Conservation (phyloP, 1,140 invertebrate species). For the Parapsyche elsis region DNA sequence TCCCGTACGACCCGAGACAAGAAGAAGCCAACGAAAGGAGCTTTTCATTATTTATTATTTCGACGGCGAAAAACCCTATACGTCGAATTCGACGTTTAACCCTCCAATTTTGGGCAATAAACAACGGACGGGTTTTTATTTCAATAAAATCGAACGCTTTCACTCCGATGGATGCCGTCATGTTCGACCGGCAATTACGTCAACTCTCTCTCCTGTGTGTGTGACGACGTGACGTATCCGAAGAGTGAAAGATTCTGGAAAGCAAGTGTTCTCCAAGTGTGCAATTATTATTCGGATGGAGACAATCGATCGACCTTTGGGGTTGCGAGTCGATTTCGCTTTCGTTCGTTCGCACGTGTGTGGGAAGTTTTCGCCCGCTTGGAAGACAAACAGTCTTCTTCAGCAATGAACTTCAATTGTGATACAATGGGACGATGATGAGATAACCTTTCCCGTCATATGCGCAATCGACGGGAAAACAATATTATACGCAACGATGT, state of each 20-base stretch:
- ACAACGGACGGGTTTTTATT: not conserved
- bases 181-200: too few relatives aligned
- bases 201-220: too few relatives aligned
- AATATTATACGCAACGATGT: too few relatives aligned
- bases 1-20: not conserved
- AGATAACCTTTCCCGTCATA: conserved; percentile 9
- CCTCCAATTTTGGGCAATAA: conserved; percentile 21
- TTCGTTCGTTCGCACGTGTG: not conserved
- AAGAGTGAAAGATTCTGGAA: too few relatives aligned
- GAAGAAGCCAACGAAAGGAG: not conserved
- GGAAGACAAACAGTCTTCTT: not conserved
- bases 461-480: not conserved
- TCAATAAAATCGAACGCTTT: not conserved
- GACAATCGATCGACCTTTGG: not conserved
- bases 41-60: not conserved
- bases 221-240: too few relatives aligned
- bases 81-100: not conserved
- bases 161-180: not conserved
- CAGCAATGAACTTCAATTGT: conserved; percentile 2
- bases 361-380: not conserved
- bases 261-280: not conserved
- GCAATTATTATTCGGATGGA: not conserved
- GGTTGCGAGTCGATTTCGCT: conserved; percentile 3
- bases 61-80: not conserved
- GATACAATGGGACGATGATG: not conserved